These are phyloP conservation scores for Myotis planiceps DNA, from an alignment of 2,797 vertebrate species.

Conservation along the genomic window DNA sequence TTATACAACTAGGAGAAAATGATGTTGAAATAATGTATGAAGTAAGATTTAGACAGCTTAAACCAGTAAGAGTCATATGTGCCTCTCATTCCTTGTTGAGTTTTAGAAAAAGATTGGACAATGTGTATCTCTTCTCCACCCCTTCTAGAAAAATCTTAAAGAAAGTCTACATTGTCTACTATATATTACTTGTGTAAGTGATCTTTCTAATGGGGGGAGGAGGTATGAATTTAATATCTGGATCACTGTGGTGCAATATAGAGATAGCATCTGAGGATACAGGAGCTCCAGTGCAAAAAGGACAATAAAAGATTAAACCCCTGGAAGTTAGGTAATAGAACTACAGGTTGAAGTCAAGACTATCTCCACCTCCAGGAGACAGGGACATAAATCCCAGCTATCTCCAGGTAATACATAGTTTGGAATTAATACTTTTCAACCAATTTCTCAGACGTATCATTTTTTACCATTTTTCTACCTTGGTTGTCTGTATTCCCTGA, in stretches of 20 bases:
- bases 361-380: neutral
- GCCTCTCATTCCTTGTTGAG: neutral
- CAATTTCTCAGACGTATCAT: neutral
- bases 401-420: neutral
- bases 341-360: neutral
- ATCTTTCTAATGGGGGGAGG: neutral
- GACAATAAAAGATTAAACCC: neutral
- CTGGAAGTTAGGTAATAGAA: neutral
- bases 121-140: neutral
- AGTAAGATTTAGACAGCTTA: neutral
- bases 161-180: neutral
- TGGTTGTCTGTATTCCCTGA: neutral
- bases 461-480: neutral
- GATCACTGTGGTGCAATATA: neutral
- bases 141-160: neutral
- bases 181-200: neutral
- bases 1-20: conserved; percentile 16
- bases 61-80: neutral
- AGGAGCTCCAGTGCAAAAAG: neutral
- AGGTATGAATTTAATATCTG: neutral
- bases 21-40: neutral
- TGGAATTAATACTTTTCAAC: neutral
- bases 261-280: neutral
- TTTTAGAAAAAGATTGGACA: conserved; percentile 10
- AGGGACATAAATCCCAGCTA: neutral